phyloP scores from a whole-genome alignment of 2,888 invertebrate species.

The Callyntrura guangdongensis region DNA sequence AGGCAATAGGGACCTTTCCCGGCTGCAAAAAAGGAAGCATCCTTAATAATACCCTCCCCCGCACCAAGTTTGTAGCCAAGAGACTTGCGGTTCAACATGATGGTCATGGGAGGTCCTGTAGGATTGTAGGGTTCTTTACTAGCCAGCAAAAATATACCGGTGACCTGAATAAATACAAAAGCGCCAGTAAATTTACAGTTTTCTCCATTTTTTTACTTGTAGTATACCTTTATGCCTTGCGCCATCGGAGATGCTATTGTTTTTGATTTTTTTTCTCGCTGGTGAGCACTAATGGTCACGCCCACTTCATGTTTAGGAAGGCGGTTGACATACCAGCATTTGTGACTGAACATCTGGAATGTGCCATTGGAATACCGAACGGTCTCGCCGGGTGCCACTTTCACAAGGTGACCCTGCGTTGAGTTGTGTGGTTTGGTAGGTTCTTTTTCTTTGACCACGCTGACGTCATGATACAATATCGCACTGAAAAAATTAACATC shows the following conservation, averaged over 20 bases:
- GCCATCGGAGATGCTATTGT: no score
- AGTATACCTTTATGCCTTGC: no score
- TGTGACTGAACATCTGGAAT: constrained; percentile 52
- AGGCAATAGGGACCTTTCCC: constrained; percentile 63
- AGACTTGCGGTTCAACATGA: constrained; percentile 43
- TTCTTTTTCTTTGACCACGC: background rate
- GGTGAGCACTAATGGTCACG: no score
- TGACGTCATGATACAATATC: background rate
- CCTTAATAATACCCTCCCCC: constrained; percentile 38
- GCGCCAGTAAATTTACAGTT: no score
- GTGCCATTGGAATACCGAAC: constrained; percentile 29
- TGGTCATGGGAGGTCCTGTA: background rate
- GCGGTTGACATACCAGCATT: constrained; percentile 52
- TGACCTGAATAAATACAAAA: constrained; percentile 27
- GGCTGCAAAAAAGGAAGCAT: constrained; percentile 38
- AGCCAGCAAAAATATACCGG: constrained; percentile 52
- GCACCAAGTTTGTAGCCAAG: constrained; percentile 48
- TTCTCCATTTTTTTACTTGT: no score
- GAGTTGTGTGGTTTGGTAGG: no score
- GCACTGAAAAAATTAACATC: constrained; percentile 19
- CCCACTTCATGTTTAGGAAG: background rate
- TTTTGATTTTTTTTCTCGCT: no score
- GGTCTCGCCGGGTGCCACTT: constrained; percentile 23
- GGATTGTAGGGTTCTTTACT: constrained; percentile 7
- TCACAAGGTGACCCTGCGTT: background rate